Conservation (phyloP, 2,113 vertebrate genomes). For the Macheiramphus alcinus region DNA sequence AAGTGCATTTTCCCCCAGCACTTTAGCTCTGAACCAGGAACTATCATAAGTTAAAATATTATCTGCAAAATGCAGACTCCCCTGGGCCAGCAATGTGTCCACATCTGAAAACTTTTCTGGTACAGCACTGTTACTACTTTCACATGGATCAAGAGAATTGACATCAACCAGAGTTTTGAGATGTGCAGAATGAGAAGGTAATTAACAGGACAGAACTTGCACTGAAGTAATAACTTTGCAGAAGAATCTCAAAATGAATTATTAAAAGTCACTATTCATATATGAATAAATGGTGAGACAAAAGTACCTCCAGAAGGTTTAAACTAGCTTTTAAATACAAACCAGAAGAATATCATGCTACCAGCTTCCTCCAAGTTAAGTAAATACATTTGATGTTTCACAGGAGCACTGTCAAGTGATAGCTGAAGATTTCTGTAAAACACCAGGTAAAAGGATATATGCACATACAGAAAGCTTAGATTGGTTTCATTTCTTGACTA, state of each 20-base stretch:
- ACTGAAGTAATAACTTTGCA: constrained; percentile 2
- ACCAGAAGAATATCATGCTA: neutral
- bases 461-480: neutral
- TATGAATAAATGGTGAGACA: neutral
- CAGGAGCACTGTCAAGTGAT: neutral
- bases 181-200: constrained; percentile 21
- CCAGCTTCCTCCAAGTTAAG: neutral
- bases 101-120: constrained; percentile 17
- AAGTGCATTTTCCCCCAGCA: constrained; percentile 48
- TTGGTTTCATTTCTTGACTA: neutral
- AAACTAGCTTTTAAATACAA: constrained; percentile 20
- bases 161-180: neutral
- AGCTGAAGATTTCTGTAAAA: neutral
- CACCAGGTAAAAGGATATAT: neutral
- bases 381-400: neutral
- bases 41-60: constrained; percentile 55
- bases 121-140: neutral
- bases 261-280: constrained; percentile 32
- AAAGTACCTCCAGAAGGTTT: constrained; percentile 6
- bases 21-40: constrained; percentile 7
- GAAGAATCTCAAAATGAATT: neutral
- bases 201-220: constrained; percentile 28
- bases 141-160: constrained; percentile 35
- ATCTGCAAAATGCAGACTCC: constrained; percentile 52
- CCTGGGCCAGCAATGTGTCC: neutral